Base-by-base conservation (phyloP, 1,140 invertebrate species). In the Cydia splendana region DNA sequence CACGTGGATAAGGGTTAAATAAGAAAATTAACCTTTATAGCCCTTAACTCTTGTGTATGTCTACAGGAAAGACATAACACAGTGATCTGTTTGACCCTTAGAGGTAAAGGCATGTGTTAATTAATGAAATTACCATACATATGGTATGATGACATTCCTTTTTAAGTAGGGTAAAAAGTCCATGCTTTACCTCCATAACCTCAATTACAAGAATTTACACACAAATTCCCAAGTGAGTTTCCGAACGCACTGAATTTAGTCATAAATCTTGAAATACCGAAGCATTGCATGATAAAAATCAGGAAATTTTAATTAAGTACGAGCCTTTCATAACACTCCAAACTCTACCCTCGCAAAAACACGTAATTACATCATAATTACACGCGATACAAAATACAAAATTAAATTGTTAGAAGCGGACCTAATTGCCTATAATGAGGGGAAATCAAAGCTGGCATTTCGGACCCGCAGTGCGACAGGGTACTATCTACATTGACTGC, bases 361-460 rank as follows among this genome's bases (percentile, higher is more conserved):
- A n/a, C 9, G n/a, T 38, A 71, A 71, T 71, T 71, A 42, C 18
- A n/a, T 10, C 34, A 71, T 45, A 71, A 71, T 71, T 71, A 71
- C 67, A 18, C 30, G 4, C 67, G n/a, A 45, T 71, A 6, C 67
- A 71, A 38, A 71, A 71, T 45, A 71, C 67, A 71, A 71, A 71
- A 71, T 71, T 38, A 71, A 71, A 71, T 71, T 71, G 38, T 71
- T 71, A 45, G 38, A n/a, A 38, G 38, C 67, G 34, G 18, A 71
- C 67, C 30, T 71, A 71, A 71, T 71, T 71, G 67, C 30, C 67
- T 45, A 38, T 71, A 71, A 71, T 71, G 67, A 71, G 67, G 67
- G 67, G 45, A 71, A 71, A 71, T 71, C 67, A 71, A 71, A 71
- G 67, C 30, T 42, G 67, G 67, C 67, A 71, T 71, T 71, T 71